Percentiles rank a stretch among this genome's conserved stretches.
phyloP scores from a whole-genome alignment of 2,888 invertebrate genomes.

The Chromoteleia sp. region DNA sequence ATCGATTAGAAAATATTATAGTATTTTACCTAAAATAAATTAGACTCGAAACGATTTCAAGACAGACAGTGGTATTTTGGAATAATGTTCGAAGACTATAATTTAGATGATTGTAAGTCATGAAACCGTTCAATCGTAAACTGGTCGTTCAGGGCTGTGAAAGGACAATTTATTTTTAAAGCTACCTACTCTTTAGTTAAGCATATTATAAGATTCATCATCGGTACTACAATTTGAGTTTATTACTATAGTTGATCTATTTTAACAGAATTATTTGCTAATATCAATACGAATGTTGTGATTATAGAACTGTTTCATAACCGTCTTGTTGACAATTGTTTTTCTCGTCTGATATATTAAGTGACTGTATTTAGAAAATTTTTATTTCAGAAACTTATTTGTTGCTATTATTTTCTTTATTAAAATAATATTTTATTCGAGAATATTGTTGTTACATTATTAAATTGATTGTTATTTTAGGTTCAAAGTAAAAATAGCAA shows the following conservation, averaged over 20 bases:
- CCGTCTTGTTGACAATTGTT: background rate
- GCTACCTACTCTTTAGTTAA: constrained; percentile 1
- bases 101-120: constrained; percentile 1
- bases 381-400: too few relatives aligned
- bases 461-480: too few relatives aligned
- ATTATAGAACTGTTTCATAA: background rate
- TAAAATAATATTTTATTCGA: too few relatives aligned
- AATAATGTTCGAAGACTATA: background rate
- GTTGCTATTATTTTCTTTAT: too few relatives aligned
- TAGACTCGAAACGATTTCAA: too few relatives aligned
- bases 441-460: too few relatives aligned
- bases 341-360: background rate
- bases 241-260: constrained; percentile 1
- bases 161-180: background rate
- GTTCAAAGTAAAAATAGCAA: too few relatives aligned
- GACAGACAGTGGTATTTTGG: too few relatives aligned
- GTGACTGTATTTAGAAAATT: too few relatives aligned
- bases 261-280: background rate
- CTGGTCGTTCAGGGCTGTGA: background rate
- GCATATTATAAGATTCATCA: background rate
- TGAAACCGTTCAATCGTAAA: background rate
- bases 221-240: constrained; percentile 5
- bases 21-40: too few relatives aligned
- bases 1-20: too few relatives aligned
- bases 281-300: background rate